Evolutionary conservation across 2,113 vertebrate species (phyloP).

Genomic region (Solenodon paradoxus): DNA sequence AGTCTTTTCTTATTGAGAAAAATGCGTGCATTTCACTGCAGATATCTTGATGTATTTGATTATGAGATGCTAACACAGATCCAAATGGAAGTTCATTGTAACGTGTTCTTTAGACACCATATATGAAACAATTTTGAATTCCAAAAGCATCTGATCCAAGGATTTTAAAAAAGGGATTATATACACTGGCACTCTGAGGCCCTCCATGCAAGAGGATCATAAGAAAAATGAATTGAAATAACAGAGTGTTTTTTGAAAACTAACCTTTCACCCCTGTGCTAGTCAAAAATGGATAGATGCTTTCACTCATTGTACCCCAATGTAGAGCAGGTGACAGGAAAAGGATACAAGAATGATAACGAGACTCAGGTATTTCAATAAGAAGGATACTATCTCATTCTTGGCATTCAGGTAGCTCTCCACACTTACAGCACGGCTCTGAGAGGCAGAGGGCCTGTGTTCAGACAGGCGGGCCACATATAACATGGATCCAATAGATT

Average conservation of each 20-base stretch:
- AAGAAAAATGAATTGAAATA: neutral
- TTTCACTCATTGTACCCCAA: neutral
- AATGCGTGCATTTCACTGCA: neutral
- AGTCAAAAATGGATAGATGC: neutral
- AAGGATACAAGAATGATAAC: neutral
- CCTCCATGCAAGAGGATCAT: neutral
- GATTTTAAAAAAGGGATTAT: neutral
- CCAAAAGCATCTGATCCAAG: neutral
- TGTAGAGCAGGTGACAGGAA: neutral
- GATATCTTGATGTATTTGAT: neutral
- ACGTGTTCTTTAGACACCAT: neutral
- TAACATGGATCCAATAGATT: neutral
- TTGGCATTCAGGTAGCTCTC: neutral
- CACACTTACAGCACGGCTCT: neutral
- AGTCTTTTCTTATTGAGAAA: neutral
- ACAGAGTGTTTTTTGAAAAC: neutral
- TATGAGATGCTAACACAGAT: neutral
- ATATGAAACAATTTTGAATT: conserved; percentile 24
- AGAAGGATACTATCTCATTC: neutral
- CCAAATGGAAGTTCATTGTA: neutral
- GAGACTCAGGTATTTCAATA: neutral
- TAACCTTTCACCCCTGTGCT: neutral
- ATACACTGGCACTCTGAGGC: neutral
- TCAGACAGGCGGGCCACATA: neutral
- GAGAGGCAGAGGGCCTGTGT: neutral